Base-by-base conservation (phyloP, 1,140 invertebrate genomes). In the Drosophila arizonae region DNA sequence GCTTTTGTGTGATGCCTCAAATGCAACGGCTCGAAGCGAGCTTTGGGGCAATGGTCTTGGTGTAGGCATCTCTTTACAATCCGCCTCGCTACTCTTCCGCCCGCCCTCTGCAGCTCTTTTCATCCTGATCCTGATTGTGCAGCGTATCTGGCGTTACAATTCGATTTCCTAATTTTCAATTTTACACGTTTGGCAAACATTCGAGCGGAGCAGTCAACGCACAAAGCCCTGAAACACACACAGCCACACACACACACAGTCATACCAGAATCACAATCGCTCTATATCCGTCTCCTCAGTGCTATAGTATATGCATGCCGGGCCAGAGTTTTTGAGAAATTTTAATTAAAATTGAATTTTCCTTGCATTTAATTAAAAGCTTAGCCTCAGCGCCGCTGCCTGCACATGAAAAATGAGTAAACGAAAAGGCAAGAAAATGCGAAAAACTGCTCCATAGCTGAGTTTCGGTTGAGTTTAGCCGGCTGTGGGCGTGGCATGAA, bases 271-370 rank as follows among this genome's bases (percentile, higher is more conserved):
- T 72, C 77, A 57, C 30, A 43, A 73, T 77, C 43, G 36, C n/a
- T 66, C 73, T 66, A 77, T 51, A 77, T 81, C 65, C 77, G 73
- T 10, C n/a, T 10, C n/a, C 21, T 24, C 21, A 3, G 21, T 24
- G 3, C 21, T 15, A 46, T 46, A 9, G 64, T 24, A 24, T 24
- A 75, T 81, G 79, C 75, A 82, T 68, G 70, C 75, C 75, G 36
- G 72, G 55, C 57, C 76, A 74, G 78, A 82, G 76, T 69, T 82
- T 87, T 87, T 82, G 58, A 88, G 79, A 87, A 87, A 87, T 87
- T 87, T 87, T 87, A 87, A 87, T 87, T 87, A 87, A 87, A 87
- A 87, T 87, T 87, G 82, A 82, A 87, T 87, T 87, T 87, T 85
- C 66, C 82, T 88, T 87, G 82, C 82, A 87, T 87, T 87, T 87